Percentiles rank a stretch among this genome's conserved stretches.
Conservation (phyloP, 2,113 vertebrate genomes). For the Carassius auratus region DNA sequence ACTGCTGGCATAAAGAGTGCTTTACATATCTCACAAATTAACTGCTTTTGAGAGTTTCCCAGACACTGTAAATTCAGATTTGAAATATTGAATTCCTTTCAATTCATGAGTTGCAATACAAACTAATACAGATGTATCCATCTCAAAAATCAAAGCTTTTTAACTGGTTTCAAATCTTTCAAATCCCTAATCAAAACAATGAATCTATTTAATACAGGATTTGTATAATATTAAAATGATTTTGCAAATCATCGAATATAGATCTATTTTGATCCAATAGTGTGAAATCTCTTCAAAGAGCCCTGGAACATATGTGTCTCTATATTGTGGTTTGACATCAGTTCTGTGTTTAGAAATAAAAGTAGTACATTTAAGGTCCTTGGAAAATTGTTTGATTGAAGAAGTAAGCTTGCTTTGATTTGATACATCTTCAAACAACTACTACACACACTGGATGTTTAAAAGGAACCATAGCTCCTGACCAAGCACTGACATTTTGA, state of each 20-base stretch:
- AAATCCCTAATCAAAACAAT: neutral
- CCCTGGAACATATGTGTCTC: neutral
- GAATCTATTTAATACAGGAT: neutral
- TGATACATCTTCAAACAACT: conserved; percentile 12
- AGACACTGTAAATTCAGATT: too few relatives aligned
- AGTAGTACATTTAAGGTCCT: conserved; percentile 2
- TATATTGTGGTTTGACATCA: neutral
- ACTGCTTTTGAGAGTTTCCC: too few relatives aligned
- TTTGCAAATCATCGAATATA: neutral
- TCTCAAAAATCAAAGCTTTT: too few relatives aligned
- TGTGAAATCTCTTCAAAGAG: conserved; percentile 22
- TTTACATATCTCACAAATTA: too few relatives aligned
- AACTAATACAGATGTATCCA: too few relatives aligned
- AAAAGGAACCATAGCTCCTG: neutral
- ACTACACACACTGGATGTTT: conserved; percentile 4
- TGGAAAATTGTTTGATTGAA: neutral
- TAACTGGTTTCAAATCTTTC: too few relatives aligned
- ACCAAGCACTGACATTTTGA: neutral
- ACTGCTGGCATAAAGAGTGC: too few relatives aligned
- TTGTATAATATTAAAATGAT: neutral
- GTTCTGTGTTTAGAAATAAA: conserved; percentile 31
- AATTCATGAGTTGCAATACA: too few relatives aligned
- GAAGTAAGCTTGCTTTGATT: conserved; percentile 19
- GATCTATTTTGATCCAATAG: neutral
- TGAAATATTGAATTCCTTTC: too few relatives aligned